A percentile compares a stretch with the other conserved stretches of the same genome.
These are phyloP conservation scores for Cheilosia scutellata DNA, from an alignment of 2,888 invertebrate genomes.

Conservation along the genomic window DNA sequence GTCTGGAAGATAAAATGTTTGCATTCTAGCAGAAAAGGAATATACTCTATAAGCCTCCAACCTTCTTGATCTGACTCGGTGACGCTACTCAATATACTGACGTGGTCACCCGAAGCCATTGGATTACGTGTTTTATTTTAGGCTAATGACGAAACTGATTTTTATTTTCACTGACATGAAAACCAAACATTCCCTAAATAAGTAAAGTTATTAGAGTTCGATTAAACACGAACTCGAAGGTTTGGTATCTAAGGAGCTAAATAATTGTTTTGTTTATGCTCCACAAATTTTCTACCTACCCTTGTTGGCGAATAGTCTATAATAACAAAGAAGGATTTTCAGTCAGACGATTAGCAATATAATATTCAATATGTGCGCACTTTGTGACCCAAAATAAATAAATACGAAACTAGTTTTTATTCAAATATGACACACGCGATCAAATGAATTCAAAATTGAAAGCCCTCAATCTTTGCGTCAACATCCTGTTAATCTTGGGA, in stretches of 20 bases:
- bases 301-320: too few species aligned
- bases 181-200: not conserved
- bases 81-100: slow-evolving; percentile 70
- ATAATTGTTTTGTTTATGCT: not conserved
- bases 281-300: not conserved
- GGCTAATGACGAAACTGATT: not conserved
- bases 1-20: slow-evolving; percentile 44
- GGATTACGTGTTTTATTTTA: not conserved
- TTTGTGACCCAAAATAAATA: not conserved
- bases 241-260: slow-evolving; percentile 1
- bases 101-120: slow-evolving; percentile 62
- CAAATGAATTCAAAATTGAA: slow-evolving; percentile 58
- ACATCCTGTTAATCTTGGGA: slow-evolving; percentile 71
- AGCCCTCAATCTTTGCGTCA: slow-evolving; percentile 25
- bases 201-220: not conserved
- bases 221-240: not conserved
- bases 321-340: too few species aligned
- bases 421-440: slow-evolving; percentile 29
- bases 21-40: not conserved
- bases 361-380: not conserved
- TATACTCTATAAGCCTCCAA: slow-evolving; percentile 2
- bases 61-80: slow-evolving; percentile 71
- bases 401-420: not conserved
- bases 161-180: slow-evolving; percentile 22
- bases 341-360: not conserved